Conservation (phyloP, 2,888 invertebrate species). For the Nomada hirtipes region DNA sequence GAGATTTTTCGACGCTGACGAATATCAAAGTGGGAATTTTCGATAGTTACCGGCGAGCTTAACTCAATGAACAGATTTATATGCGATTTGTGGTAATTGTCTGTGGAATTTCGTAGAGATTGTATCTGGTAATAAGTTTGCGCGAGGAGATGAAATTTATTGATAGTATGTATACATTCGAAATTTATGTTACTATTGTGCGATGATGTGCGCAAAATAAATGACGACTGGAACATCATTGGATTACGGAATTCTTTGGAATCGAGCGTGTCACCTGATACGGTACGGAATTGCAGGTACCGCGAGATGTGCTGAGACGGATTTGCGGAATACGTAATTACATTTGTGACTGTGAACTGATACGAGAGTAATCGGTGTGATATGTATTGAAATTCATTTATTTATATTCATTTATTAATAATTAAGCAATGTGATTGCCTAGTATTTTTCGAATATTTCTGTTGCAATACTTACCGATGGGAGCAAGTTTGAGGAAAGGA, state of each 20-base stretch:
- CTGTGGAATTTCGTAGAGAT: neutral
- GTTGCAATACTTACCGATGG: no score
- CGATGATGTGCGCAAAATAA: neutral
- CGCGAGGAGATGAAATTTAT: neutral
- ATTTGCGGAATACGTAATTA: conserved; percentile 13
- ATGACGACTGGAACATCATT: no score
- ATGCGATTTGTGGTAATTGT: neutral
- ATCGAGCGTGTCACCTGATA: neutral
- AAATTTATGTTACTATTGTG: conserved; percentile 7
- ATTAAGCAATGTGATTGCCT: no score
- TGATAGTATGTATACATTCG: neutral
- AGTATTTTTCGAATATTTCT: no score
- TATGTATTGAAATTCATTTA: no score
- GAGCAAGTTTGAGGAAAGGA: no score
- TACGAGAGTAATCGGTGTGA: no score
- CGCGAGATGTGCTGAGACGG: neutral
- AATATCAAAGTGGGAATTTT: conserved; percentile 14
- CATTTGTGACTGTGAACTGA: neutral
- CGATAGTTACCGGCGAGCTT: neutral
- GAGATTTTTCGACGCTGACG: neutral
- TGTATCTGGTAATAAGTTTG: neutral
- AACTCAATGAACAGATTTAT: no score
- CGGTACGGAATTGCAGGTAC: neutral
- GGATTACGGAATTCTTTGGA: neutral
- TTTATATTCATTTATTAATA: no score